Conservation (phyloP, 2,888 invertebrate species). For the Melieria omissa region DNA sequence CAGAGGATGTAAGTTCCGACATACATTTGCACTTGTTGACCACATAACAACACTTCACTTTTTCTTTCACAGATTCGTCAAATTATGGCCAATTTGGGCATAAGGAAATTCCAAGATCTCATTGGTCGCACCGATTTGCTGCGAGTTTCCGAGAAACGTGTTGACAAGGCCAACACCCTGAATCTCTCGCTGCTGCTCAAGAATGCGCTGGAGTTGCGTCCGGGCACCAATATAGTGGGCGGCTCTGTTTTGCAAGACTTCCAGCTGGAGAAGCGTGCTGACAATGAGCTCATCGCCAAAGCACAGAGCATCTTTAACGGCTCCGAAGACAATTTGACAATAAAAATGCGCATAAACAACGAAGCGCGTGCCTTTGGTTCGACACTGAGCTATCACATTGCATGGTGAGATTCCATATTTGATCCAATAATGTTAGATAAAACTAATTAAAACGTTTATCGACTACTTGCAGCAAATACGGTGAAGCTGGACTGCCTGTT, state of each 20-base stretch:
- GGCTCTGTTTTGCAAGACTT: slow-evolving; percentile 88
- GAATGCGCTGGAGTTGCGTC: slow-evolving; percentile 89
- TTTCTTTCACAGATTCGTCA: slow-evolving; percentile 71
- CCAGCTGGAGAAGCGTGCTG: slow-evolving; percentile 84
- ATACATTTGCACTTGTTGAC: neutral
- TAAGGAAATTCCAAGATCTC: slow-evolving; percentile 87
- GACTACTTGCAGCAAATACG: slow-evolving; percentile 76
- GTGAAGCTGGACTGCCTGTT: slow-evolving; percentile 86
- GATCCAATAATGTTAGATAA: neutral
- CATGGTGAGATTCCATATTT: slow-evolving; percentile 74
- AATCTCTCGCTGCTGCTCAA: slow-evolving; percentile 88
- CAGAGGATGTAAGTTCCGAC: slow-evolving; percentile 85
- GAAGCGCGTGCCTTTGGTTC: slow-evolving; percentile 93
- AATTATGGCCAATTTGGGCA: slow-evolving; percentile 92
- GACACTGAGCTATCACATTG: slow-evolving; percentile 94
- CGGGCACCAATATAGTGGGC: slow-evolving; percentile 89
- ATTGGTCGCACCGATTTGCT: slow-evolving; percentile 92
- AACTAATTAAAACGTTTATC: neutral
- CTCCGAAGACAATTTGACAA: slow-evolving; percentile 73
- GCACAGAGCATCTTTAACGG: slow-evolving; percentile 81
- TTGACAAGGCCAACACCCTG: slow-evolving; percentile 85
- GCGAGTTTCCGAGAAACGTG: slow-evolving; percentile 77
- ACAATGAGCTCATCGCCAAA: slow-evolving; percentile 84
- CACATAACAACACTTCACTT: no score
- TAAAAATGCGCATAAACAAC: slow-evolving; percentile 86